Percentiles rank a stretch among this genome's conserved stretches.
phyloP scores from a whole-genome alignment of 2,797 vertebrate species.

The Oophaga sylvatica region DNA sequence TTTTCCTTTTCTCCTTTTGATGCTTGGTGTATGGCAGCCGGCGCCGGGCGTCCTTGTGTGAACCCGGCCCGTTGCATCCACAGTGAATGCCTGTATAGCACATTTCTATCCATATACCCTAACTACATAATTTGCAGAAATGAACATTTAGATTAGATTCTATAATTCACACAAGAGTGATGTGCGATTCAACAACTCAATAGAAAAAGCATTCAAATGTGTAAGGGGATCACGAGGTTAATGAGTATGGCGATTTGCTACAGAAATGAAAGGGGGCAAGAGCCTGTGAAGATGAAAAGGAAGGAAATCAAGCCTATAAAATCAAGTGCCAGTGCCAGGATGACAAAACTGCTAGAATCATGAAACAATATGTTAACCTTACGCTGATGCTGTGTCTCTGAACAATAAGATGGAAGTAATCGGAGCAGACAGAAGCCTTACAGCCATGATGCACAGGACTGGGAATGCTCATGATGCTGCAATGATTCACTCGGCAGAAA shows the following conservation, averaged over 20 bases:
- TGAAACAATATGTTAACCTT: conserved; percentile 36
- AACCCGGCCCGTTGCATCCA: not conserved
- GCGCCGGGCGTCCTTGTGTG: not conserved
- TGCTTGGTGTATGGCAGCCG: not conserved
- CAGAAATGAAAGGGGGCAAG: conserved; percentile 24
- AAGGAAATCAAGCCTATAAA: not conserved
- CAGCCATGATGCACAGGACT: conserved; percentile 27
- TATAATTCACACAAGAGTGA: not conserved
- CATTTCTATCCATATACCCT: not conserved
- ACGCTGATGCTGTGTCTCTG: conserved; percentile 19
- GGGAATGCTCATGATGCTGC: conserved; percentile 10
- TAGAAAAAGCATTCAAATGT: conserved; percentile 35
- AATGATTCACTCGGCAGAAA: conserved; percentile 21
- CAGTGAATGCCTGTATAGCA: not conserved
- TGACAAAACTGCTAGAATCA: conserved; percentile 12
- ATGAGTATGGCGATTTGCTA: conserved; percentile 33
- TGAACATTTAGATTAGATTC: conserved; percentile 3
- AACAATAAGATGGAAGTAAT: conserved; percentile 46
- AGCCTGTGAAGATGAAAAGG: conserved; percentile 10
- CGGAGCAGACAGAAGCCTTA: conserved; percentile 42
- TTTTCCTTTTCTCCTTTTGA: not conserved
- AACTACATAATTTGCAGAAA: not conserved
- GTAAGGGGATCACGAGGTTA: conserved; percentile 38
- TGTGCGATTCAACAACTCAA: conserved; percentile 13
- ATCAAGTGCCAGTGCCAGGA: conserved; percentile 18